These are phyloP conservation scores for Dryomyza anilis DNA, from an alignment of 2,888 invertebrate species.

Conservation along the genomic window DNA sequence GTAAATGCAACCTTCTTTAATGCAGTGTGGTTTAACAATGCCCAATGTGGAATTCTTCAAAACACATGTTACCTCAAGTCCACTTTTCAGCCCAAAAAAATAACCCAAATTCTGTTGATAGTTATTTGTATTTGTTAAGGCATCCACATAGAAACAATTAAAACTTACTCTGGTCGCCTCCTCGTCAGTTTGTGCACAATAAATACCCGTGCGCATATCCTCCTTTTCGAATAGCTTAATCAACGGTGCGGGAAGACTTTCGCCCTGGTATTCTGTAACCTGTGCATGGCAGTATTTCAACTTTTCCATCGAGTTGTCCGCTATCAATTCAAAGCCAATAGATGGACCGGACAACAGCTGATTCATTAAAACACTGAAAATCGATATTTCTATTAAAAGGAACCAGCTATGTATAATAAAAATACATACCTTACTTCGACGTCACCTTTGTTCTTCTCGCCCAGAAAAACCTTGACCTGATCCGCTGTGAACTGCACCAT, in stretches of 20 bases:
- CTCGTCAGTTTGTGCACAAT: conserved; percentile 68
- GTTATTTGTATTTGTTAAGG: neutral
- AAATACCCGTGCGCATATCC: conserved; percentile 71
- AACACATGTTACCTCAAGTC: conserved; percentile 64
- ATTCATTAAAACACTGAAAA: conserved; percentile 48
- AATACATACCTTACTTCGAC: conserved; percentile 68
- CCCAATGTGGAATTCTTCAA: conserved; percentile 77
- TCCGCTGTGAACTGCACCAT: conserved; percentile 72
- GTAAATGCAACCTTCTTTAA: conserved; percentile 73
- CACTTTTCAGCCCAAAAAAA: conserved; percentile 67
- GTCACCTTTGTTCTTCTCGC: conserved; percentile 64
- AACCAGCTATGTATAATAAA: too few relatives aligned
- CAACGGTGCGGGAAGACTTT: conserved; percentile 56
- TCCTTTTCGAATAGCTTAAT: conserved; percentile 73
- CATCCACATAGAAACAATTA: neutral
- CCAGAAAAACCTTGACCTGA: conserved; percentile 70
- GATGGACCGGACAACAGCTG: conserved; percentile 50
- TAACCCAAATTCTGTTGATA: conserved; percentile 64
- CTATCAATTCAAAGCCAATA: conserved; percentile 55
- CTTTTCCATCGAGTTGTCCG: conserved; percentile 55
- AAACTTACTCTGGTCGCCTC: conserved; percentile 42
- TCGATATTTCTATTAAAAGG: neutral
- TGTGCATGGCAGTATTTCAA: conserved; percentile 45
- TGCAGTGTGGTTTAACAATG: conserved; percentile 88
- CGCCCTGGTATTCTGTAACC: conserved; percentile 35